These are phyloP conservation scores for Pedetes capensis DNA, from an alignment of 2,113 vertebrate genomes.

Conservation along the genomic window DNA sequence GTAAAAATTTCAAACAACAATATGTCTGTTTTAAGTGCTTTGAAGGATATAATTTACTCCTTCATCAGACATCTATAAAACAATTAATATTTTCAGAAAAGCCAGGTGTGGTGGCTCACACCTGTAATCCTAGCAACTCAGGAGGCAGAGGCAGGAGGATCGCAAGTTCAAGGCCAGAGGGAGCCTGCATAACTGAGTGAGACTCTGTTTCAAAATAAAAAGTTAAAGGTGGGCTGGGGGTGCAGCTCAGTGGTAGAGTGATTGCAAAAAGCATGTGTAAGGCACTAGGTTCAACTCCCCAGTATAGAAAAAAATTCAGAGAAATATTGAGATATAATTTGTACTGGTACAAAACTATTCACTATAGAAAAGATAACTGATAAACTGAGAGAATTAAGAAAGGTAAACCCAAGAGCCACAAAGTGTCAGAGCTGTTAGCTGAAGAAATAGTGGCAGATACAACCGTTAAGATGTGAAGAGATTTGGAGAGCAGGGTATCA, in stretches of 20 bases:
- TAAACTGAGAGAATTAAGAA: constrained; percentile 16
- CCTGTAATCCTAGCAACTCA: too few relatives aligned
- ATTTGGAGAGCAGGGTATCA: background rate
- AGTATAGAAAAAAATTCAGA: too few relatives aligned
- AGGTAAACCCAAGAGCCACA: constrained; percentile 26
- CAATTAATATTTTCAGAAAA: constrained; percentile 23
- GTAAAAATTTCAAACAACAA: background rate
- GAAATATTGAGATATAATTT: constrained; percentile 31
- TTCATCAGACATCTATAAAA: background rate
- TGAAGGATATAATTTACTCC: background rate
- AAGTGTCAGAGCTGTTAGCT: constrained; percentile 29
- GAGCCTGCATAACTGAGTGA: too few relatives aligned
- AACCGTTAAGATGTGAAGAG: background rate
- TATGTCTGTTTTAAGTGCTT: background rate
- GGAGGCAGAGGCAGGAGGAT: too few relatives aligned
- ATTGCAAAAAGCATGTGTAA: too few relatives aligned
- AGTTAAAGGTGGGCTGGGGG: too few relatives aligned
- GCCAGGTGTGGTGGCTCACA: too few relatives aligned
- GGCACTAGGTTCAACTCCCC: too few relatives aligned
- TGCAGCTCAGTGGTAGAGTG: too few relatives aligned
- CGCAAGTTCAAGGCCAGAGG: too few relatives aligned
- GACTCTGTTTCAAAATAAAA: too few relatives aligned
- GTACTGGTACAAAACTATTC: background rate
- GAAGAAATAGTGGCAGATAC: background rate
- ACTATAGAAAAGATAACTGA: background rate